phyloP scores from a whole-genome alignment of 2,797 vertebrate species.

The Enteromius unitaeniatus region DNA sequence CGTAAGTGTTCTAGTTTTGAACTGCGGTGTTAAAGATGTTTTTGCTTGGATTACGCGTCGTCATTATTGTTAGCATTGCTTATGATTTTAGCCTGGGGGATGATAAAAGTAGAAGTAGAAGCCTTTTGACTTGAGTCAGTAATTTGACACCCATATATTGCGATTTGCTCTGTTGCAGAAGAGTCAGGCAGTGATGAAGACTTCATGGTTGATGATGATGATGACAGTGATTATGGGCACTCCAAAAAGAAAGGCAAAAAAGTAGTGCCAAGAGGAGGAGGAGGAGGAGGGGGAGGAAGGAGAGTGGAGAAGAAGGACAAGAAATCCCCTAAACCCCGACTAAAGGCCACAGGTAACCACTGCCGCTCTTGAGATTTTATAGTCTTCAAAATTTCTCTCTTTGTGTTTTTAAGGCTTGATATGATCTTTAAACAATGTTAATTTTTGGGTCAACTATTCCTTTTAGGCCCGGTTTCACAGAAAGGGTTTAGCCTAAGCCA shows the following conservation, averaged over 20 bases:
- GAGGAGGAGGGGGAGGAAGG: conserved; percentile 92
- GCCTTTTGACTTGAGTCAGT: not conserved
- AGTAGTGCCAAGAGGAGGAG: conserved; percentile 89
- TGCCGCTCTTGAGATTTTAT: not conserved
- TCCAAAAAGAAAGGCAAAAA: conserved; percentile 98
- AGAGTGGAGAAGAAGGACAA: conserved; percentile 96
- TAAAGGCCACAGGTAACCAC: conserved; percentile 96
- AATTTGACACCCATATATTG: no score
- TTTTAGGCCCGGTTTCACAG: no score
- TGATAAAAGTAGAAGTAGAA: not conserved
- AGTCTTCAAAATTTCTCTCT: not conserved
- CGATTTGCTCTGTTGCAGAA: conserved; percentile 65
- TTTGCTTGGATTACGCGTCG: no score
- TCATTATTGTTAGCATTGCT: not conserved
- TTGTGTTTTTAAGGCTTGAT: not conserved
- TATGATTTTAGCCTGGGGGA: not conserved
- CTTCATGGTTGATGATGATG: conserved; percentile 97
- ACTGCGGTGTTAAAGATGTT: not conserved
- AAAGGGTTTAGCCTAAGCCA: no score
- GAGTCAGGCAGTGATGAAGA: conserved; percentile 94
- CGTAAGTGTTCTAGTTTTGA: conserved; percentile 78
- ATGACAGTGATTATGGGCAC: conserved; percentile 96
- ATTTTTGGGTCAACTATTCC: not conserved
- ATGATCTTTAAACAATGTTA: not conserved
- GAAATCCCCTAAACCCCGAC: conserved; percentile 96